Base-by-base conservation (phyloP, 2,797 vertebrate genomes). In the Oreochromis grahami region DNA sequence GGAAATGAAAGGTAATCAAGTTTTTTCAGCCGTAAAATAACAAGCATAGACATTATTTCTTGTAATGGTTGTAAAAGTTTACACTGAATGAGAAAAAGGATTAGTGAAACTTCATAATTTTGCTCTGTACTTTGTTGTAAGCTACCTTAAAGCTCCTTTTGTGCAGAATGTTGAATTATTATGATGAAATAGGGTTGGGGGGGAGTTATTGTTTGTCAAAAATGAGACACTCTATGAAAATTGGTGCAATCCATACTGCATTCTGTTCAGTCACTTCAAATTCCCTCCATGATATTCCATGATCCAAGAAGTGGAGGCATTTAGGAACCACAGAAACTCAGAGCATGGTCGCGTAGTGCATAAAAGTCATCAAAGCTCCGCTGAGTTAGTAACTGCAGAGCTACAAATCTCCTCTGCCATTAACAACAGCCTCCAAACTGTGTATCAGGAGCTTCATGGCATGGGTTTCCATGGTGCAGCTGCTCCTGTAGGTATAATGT, bases 1-100 rank as follows among this genome's bases (percentile, higher is more conserved):
- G 78, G 53, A 87, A 88, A 89, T 90, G 60, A 92, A 90, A 90
- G 83, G 82, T 83, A 93, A 94, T 90, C 72, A 88, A 78, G 76
- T 85, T 89, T 90, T 55, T 87, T 90, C 81, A 86, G 24, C 50
- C 15, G 1, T n/a, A 85, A 89, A 89, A 91, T 84, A 83, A 86
- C 29, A 82, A 68, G n/a, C 34, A 48, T 24, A 29, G 34, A 29
- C 38, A 74, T 12, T 12, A 84, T 90, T 88, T 85, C 65, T 76
- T 55, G 19, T 85, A 72, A 74, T 3, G 10, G 70, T 84, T 84
- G 74, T 86, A 21, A 53, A 51, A 84, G 79, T 90, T 83, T 85
- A 85, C 74, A 83, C 68, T 85, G 81, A 81, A 15, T 51, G 77
- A 81, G 76, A 65, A 15, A 79, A 79, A 56, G 83, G 77, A 90